A percentile compares a stretch with the other conserved stretches of the same genome.
These are phyloP conservation scores for Meganola albula DNA, from an alignment of 2,888 invertebrate species.

Conservation along the genomic window DNA sequence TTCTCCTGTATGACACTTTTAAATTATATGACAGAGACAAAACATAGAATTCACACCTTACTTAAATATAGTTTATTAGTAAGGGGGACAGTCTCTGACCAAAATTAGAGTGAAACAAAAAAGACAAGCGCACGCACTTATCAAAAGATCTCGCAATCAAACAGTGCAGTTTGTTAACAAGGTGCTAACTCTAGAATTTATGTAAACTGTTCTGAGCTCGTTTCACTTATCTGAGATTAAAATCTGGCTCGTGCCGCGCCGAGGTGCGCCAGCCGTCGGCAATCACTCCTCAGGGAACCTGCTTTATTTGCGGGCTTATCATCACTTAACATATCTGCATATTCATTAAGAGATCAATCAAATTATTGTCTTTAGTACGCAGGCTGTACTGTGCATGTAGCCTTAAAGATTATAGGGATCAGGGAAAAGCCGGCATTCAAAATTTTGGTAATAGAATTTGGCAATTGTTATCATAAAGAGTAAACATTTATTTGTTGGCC, in stretches of 20 bases:
- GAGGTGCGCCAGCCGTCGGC: conserved; percentile 52
- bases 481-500: no score
- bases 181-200: conserved; percentile 74
- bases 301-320: conserved; percentile 68
- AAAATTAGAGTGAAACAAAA: no score
- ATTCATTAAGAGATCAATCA: conserved; percentile 75
- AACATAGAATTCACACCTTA: no score
- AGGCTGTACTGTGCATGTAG: no score
- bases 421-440: no score
- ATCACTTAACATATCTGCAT: conserved; percentile 71
- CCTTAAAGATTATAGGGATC: no score
- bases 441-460: no score
- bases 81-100: no score
- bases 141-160: conserved; percentile 66
- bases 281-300: conserved; percentile 69
- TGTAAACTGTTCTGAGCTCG: conserved; percentile 70
- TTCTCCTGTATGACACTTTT: no score
- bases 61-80: no score
- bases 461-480: no score
- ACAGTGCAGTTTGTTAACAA: conserved; percentile 73
- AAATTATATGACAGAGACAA: no score
- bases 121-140: conserved; percentile 42
- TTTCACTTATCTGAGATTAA: conserved; percentile 74
- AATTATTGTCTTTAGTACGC: conserved; percentile 59
- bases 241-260: conserved; percentile 54